phyloP scores from a whole-genome alignment of 2,888 invertebrate genomes.

The Mechanitis mazaeus region DNA sequence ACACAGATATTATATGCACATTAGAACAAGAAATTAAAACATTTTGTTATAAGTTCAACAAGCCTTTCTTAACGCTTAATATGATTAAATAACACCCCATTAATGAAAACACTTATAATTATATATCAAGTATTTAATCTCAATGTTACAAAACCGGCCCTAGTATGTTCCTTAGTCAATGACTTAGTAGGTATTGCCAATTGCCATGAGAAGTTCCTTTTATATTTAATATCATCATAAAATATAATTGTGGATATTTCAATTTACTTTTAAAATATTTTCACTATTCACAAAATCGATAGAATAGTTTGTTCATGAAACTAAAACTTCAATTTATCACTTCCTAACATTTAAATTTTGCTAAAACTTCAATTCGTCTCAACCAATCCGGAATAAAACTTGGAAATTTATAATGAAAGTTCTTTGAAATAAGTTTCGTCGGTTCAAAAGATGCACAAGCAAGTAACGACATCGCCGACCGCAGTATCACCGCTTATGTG shows the following conservation, averaged over 20 bases:
- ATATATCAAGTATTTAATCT: background rate
- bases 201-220: too few relatives aligned
- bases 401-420: constrained; percentile 33
- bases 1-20: too few relatives aligned
- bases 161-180: too few relatives aligned
- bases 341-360: constrained; percentile 25
- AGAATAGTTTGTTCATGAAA: constrained; percentile 15
- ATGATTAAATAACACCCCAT: background rate
- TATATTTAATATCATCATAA: too few relatives aligned
- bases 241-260: too few relatives aligned
- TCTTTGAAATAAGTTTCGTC: constrained; percentile 26
- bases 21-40: too few relatives aligned
- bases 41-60: background rate
- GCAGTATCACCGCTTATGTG: constrained; percentile 25
- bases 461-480: constrained; percentile 24
- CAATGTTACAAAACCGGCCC: too few relatives aligned
- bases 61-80: background rate
- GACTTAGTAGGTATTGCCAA: too few relatives aligned
- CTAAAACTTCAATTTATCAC: constrained; percentile 26
- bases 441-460: constrained; percentile 28
- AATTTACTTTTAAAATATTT: too few relatives aligned
- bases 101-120: background rate
- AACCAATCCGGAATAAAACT: constrained; percentile 28
- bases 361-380: constrained; percentile 31
- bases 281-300: too few relatives aligned